Percentiles rank a stretch among this genome's conserved stretches.
phyloP scores from a whole-genome alignment of 2,888 invertebrate genomes.

The Galerucella calmariensis region DNA sequence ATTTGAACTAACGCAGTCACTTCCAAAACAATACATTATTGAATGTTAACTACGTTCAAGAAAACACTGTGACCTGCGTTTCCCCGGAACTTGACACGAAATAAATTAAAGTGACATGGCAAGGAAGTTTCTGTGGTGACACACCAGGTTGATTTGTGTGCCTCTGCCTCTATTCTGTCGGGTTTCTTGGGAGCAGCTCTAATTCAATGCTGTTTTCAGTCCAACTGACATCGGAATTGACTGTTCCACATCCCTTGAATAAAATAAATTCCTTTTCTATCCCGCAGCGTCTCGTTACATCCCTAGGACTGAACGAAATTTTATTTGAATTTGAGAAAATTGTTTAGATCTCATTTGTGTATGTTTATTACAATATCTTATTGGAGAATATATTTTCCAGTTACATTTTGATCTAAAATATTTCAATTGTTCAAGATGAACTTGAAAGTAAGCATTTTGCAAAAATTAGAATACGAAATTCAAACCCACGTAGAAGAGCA shows the following conservation, averaged over 20 bases:
- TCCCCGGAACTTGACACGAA: constrained; percentile 31
- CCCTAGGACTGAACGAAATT: constrained; percentile 13
- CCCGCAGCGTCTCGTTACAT: constrained; percentile 22
- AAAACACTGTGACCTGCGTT: constrained; percentile 24
- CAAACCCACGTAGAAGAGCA: too few relatives aligned
- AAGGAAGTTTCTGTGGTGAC: constrained; percentile 58
- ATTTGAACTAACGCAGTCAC: too few relatives aligned
- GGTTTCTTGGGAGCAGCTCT: constrained; percentile 51
- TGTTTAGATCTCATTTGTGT: neutral
- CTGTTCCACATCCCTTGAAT: constrained; percentile 38
- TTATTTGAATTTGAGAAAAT: constrained; percentile 4
- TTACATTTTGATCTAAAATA: too few relatives aligned
- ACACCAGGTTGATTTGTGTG: constrained; percentile 61
- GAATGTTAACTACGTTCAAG: constrained; percentile 6
- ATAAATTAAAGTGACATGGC: constrained; percentile 43
- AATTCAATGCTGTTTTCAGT: constrained; percentile 57
- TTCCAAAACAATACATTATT: constrained; percentile 3
- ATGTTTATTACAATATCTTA: neutral
- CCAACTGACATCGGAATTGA: constrained; percentile 40
- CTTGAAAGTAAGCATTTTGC: too few relatives aligned
- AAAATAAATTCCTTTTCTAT: constrained; percentile 39
- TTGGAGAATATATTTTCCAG: neutral
- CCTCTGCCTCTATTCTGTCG: constrained; percentile 59
- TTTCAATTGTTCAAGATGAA: too few relatives aligned
- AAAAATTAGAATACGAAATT: too few relatives aligned